phyloP scores from a whole-genome alignment of 2,888 invertebrate species.

The Priocnemis perturbator region DNA sequence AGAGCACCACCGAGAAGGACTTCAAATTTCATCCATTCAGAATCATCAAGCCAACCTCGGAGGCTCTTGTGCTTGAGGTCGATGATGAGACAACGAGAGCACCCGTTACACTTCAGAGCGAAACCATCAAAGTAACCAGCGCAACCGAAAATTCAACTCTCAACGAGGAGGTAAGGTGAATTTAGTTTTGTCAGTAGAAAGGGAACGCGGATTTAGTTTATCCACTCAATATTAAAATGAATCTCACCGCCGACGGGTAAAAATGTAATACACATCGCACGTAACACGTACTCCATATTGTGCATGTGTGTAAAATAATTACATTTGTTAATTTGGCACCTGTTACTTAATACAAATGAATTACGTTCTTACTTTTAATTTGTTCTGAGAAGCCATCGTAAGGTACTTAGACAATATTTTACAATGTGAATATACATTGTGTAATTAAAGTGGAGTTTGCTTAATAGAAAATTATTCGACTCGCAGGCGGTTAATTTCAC shows the following conservation, averaged over 20 bases:
- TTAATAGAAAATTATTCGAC: too few species aligned
- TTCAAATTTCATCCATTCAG: constrained; percentile 57
- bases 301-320: background rate
- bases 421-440: too few species aligned
- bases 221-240: too few species aligned
- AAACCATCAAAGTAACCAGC: constrained; percentile 21
- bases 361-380: too few species aligned
- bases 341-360: background rate
- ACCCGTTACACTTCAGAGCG: constrained; percentile 1
- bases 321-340: background rate
- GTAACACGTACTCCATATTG: too few species aligned
- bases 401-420: too few species aligned
- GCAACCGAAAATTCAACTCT: constrained; percentile 35
- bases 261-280: too few species aligned
- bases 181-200: background rate
- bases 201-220: too few species aligned
- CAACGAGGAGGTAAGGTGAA: constrained; percentile 29
- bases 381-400: too few species aligned
- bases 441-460: too few species aligned
- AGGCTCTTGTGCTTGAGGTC: constrained; percentile 49
- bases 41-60: constrained; percentile 47
- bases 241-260: too few species aligned
- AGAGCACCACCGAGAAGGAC: constrained; percentile 65
- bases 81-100: constrained; percentile 35
- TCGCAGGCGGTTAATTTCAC: too few species aligned